Evolutionary conservation across 2,888 invertebrate species (phyloP).

Genomic region (Helobdella robusta): DNA sequence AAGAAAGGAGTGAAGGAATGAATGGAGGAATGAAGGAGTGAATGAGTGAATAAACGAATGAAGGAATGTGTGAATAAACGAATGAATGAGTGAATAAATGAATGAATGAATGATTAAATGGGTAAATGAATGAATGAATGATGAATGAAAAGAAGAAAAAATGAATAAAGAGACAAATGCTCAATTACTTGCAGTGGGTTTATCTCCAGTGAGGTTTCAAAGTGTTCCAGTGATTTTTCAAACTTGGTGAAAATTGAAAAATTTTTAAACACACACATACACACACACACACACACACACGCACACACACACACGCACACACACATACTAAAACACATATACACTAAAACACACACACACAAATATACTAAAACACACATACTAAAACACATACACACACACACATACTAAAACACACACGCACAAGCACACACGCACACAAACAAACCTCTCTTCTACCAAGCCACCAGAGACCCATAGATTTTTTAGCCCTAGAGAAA

Average conservation of each 20-base stretch:
- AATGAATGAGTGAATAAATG: too few species aligned
- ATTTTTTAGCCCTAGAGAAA: constrained; percentile 74
- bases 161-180: neutral
- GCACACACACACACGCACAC: too few species aligned
- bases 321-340: too few species aligned
- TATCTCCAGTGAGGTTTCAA: constrained; percentile 69
- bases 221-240: constrained; percentile 68
- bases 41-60: too few species aligned
- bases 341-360: neutral
- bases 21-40: too few species aligned
- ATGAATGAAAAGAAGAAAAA: too few species aligned
- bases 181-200: constrained; percentile 69
- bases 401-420: neutral
- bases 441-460: constrained; percentile 41
- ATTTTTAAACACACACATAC: neutral
- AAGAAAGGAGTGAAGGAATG: too few species aligned
- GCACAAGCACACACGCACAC: neutral
- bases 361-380: neutral
- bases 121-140: too few species aligned
- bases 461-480: constrained; percentile 63
- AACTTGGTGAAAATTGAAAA: constrained; percentile 55
- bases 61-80: too few species aligned
- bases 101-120: too few species aligned
- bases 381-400: neutral
- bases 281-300: neutral